Evolutionary conservation across 1,140 invertebrate species (phyloP).

Genomic region (Anadara kagoshimensis): DNA sequence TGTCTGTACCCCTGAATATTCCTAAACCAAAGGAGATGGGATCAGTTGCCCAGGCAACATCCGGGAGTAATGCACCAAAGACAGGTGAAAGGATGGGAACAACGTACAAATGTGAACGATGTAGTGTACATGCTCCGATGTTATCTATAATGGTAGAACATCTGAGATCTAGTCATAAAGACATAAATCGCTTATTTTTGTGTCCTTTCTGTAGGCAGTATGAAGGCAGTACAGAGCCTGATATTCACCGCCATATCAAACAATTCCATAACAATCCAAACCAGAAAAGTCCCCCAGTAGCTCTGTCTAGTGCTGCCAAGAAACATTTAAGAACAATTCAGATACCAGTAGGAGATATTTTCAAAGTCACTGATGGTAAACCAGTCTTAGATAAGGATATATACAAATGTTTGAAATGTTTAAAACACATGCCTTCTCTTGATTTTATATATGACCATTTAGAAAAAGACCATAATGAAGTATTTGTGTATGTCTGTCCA

Average conservation of each 20-base stretch:
- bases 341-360: conserved; percentile 46
- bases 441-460: conserved; percentile 61
- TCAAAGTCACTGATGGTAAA: conserved; percentile 45
- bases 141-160: conserved; percentile 63
- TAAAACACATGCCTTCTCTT: conserved; percentile 60
- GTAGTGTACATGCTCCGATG: conserved; percentile 66
- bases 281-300: conserved; percentile 61
- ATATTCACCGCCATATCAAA: conserved; percentile 59
- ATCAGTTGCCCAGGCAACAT: not conserved
- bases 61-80: not conserved
- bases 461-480: conserved; percentile 58
- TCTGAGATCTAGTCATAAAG: conserved; percentile 56
- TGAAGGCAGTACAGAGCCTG: conserved; percentile 54
- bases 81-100: conserved; percentile 43
- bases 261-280: conserved; percentile 44
- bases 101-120: conserved; percentile 66
- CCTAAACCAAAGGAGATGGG: not conserved
- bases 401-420: conserved; percentile 64
- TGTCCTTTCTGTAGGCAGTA: conserved; percentile 63
- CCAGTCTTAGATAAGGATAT: conserved; percentile 61
- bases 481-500: conserved; percentile 63
- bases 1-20: conserved; percentile 16
- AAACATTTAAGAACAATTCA: conserved; percentile 57
- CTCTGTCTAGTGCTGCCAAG: conserved; percentile 63
- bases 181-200: conserved; percentile 56